phyloP scores from a whole-genome alignment of 2,888 invertebrate genomes.

The Candidula unifasciata region DNA sequence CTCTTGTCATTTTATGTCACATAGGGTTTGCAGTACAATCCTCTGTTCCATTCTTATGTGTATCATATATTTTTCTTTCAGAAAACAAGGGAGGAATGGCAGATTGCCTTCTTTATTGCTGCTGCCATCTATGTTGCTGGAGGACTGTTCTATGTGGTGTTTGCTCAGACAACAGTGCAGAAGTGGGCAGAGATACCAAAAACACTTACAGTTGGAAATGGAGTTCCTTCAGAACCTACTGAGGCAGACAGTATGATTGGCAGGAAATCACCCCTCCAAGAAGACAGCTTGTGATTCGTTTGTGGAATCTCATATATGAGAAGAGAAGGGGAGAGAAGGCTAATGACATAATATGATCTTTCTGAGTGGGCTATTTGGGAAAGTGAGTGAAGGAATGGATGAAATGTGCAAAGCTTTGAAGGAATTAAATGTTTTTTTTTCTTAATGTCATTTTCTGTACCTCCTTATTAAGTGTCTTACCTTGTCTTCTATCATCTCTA shows the following conservation, averaged over 20 bases:
- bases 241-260: slow-evolving; percentile 1
- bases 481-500: too few relatives aligned
- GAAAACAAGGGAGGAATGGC: slow-evolving; percentile 67
- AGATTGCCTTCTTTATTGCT: slow-evolving; percentile 67
- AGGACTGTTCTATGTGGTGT: slow-evolving; percentile 57
- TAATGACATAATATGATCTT: too few relatives aligned
- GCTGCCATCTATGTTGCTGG: slow-evolving; percentile 64
- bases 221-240: neutral
- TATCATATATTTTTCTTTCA: slow-evolving; percentile 40
- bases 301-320: neutral
- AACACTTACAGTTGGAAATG: neutral
- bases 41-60: too few relatives aligned
- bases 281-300: slow-evolving; percentile 12
- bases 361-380: too few relatives aligned
- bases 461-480: too few relatives aligned
- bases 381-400: neutral
- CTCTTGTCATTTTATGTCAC: too few relatives aligned
- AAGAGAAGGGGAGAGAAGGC: neutral
- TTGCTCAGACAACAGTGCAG: slow-evolving; percentile 21
- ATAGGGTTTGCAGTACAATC: too few relatives aligned
- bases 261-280: neutral
- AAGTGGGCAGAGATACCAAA: slow-evolving; percentile 27
- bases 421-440: too few relatives aligned
- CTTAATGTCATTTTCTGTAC: too few relatives aligned
- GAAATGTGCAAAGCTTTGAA: neutral